Evolutionary conservation across 2,113 vertebrate species (phyloP), one percentile per base, ranked within the genome.

Genomic region (Scomber colias): DNA sequence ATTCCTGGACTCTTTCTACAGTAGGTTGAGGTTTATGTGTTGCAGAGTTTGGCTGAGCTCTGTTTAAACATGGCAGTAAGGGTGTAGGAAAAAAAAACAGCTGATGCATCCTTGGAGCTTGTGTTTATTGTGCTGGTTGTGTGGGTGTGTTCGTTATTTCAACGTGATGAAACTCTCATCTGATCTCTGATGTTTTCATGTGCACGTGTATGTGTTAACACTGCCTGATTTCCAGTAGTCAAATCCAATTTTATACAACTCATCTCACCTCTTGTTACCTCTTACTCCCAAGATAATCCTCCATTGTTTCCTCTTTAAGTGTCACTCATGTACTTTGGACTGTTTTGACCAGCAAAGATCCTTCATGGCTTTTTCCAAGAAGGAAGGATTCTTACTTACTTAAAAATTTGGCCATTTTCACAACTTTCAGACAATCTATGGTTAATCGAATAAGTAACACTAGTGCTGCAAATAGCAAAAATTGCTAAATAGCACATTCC

Each of bases 1-100:
- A 83, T 83, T 83, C 79, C 63, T 83, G 15, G 49, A 60, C 55
- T 70, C 57, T 11, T 62, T 13, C 77, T 49, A n/a, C 54, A 64
- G 74, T 30, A 55, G 50, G 31, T 3, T 46, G 50, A 70, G 14
- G 27, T 51, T 59, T 66, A n/a, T 63, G 65, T 63, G 55, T 51
- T 60, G 72, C 24, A 27, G 13, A 46, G 53, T 48, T 60, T 63
- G 59, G 19, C 75, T 19, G 53, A 0, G 3, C 14, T 17, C 19
- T 54, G 31, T 21, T 5, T 21, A 57, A 30, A 16, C 46, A 12
- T 19, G 44, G 24, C 3, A 7, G 10, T 40, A 17, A 45, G 50
- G 21, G 35, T 61, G 59, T 11, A 56, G 27, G 7, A 5, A 5
- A 7, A 14, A 62, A 35, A 19, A 30, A 9, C 45, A 40, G 59